Evolutionary conservation across 2,797 vertebrate species (phyloP).

Genomic region (Peromyscus nudipes): DNA sequence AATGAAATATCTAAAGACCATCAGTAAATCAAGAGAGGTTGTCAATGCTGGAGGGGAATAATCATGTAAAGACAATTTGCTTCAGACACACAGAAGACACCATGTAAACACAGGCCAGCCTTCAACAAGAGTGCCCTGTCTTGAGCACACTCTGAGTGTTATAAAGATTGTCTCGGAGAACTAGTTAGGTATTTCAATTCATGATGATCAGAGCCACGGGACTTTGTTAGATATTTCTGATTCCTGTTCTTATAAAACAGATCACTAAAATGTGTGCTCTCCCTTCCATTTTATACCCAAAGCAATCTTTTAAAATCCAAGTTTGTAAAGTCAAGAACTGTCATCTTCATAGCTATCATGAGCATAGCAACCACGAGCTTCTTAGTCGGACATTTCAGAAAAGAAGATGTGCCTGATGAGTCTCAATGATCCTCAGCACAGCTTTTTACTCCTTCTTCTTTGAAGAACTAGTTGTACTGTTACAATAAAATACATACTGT

Average conservation of each 20-base stretch:
- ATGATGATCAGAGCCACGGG: too few relatives aligned
- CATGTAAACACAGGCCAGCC: neutral
- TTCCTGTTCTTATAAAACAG: neutral
- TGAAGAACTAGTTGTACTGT: constrained; percentile 35
- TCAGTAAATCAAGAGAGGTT: neutral
- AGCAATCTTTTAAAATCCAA: neutral
- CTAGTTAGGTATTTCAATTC: neutral
- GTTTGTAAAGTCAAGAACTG: neutral
- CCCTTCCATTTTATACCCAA: neutral
- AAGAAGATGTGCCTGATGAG: neutral
- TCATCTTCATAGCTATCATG: neutral
- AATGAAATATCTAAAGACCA: neutral
- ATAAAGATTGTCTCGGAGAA: neutral
- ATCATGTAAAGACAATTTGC: neutral
- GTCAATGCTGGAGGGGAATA: neutral
- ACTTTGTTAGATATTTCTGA: neutral
- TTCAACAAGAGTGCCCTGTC: neutral
- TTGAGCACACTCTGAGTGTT: neutral
- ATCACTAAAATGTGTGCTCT: neutral
- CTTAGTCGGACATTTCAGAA: constrained; percentile 6
- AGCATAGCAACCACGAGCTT: neutral
- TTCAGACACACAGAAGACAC: neutral
- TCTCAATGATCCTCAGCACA: neutral
- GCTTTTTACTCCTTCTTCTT: neutral
- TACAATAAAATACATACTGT: neutral